Evolutionary conservation across 2,888 invertebrate species (phyloP).

Genomic region (Drosophila pseudotalamancana): DNA sequence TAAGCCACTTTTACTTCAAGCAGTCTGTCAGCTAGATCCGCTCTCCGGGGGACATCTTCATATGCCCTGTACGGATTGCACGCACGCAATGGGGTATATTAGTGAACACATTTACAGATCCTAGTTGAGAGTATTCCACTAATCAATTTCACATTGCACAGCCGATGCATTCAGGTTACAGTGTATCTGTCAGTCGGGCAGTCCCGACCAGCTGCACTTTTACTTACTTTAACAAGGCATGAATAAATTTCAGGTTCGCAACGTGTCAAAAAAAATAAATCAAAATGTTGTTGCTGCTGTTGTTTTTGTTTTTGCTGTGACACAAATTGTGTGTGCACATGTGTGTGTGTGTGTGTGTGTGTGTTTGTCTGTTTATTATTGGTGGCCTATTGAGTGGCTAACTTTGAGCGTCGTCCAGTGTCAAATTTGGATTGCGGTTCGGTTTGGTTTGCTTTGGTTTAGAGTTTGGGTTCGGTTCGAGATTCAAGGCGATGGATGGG

Average conservation of each 20-base stretch:
- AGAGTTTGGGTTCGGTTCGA: no score
- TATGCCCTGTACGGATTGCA: no score
- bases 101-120: no score
- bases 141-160: no score
- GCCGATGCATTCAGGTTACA: no score
- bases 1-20: conserved; percentile 24
- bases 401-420: conserved; percentile 26
- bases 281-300: conserved; percentile 73
- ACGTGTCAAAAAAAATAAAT: conserved; percentile 71
- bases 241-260: conserved; percentile 47
- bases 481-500: no score
- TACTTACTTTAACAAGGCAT: conserved; percentile 22
- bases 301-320: conserved; percentile 41
- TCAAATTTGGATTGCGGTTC: conserved; percentile 1
- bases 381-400: conserved; percentile 14
- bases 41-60: no score
- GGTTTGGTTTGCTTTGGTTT: background rate
- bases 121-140: no score
- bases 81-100: no score
- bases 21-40: no score
- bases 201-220: no score
- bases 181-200: no score
- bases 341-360: conserved; percentile 9
- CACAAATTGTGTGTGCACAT: conserved; percentile 6
- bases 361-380: conserved; percentile 7